Conservation (phyloP, 2,113 vertebrate species). For the Brevimyrus niger region DNA sequence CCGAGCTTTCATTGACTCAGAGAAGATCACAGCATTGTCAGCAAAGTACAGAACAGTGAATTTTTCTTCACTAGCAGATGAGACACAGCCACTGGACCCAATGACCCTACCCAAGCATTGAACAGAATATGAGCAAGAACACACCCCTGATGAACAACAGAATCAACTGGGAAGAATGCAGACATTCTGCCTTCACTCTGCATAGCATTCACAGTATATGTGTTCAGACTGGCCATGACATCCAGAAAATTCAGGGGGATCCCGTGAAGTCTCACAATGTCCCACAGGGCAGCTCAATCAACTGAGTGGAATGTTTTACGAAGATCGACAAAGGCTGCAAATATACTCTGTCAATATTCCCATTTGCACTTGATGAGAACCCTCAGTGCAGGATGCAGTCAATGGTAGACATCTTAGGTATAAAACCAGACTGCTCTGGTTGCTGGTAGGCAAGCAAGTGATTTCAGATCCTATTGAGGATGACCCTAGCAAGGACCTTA, state of each 20-base stretch:
- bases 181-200: neutral
- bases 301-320: neutral
- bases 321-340: neutral
- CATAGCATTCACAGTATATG: neutral
- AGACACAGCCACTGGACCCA: neutral
- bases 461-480: too few species aligned
- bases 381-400: too few species aligned
- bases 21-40: neutral
- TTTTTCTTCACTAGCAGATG: neutral
- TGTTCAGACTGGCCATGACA: neutral
- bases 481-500: too few species aligned
- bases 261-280: too few species aligned
- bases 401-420: too few species aligned
- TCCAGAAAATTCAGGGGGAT: neutral
- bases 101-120: neutral
- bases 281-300: neutral
- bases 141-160: neutral
- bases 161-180: neutral
- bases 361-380: too few species aligned
- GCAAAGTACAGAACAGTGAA: neutral
- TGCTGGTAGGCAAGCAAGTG: too few species aligned
- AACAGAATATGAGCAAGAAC: neutral
- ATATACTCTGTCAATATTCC: neutral
- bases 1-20: neutral
- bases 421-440: too few species aligned